Evolutionary conservation across 2,888 invertebrate species (phyloP).

Genomic region (Crossocerus cetratus): DNA sequence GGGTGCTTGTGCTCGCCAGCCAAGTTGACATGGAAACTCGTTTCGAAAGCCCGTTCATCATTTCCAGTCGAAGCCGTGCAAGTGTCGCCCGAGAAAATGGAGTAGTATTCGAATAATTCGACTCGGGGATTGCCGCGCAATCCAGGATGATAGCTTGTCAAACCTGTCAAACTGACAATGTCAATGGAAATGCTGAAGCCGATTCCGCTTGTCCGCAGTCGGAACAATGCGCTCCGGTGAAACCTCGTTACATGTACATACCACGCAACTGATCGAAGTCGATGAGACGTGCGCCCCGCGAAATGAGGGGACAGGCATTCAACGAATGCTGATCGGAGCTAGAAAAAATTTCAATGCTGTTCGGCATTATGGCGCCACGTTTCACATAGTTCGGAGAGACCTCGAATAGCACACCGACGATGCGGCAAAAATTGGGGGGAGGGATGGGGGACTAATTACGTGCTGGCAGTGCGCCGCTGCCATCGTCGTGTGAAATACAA

Average conservation of each 20-base stretch:
- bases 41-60: not conserved
- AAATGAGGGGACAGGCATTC: constrained; percentile 1
- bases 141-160: not conserved
- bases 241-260: not conserved
- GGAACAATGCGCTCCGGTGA: not conserved
- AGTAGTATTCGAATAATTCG: not conserved
- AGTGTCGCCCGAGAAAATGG: not conserved
- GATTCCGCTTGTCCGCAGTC: constrained; percentile 4
- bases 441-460: constrained; percentile 2
- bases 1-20: not conserved
- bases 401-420: not conserved
- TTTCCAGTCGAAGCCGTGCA: not conserved
- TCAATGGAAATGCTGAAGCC: constrained; percentile 4
- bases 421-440: not conserved
- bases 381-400: not conserved
- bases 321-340: not conserved
- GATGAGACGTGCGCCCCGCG: not conserved
- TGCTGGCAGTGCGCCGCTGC: not conserved
- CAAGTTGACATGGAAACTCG: not conserved
- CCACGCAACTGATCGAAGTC: not conserved
- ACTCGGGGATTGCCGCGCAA: not conserved
- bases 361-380: not conserved
- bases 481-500: not conserved
- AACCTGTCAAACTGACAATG: not conserved
- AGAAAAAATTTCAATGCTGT: not conserved